These are phyloP conservation scores for Clostera curtula DNA, from an alignment of 2,888 invertebrate species.

Conservation along the genomic window DNA sequence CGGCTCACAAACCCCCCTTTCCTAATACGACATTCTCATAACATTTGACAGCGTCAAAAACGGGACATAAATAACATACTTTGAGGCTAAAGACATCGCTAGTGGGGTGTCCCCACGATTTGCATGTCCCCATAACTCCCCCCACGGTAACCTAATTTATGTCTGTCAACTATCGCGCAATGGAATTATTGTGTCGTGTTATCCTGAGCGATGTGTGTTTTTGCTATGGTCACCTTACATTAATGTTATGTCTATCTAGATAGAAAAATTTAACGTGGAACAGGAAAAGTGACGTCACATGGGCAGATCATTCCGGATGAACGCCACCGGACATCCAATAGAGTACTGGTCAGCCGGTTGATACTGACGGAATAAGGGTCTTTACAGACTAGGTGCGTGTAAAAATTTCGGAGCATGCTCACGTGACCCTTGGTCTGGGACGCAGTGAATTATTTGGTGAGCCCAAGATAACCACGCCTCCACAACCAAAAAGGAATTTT, in stretches of 20 bases:
- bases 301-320: constrained; percentile 34
- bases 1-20: not conserved
- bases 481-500: too few species aligned
- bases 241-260: not conserved
- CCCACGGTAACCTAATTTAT: constrained; percentile 22
- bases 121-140: constrained; percentile 15
- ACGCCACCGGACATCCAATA: constrained; percentile 30
- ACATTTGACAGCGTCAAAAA: constrained; percentile 29
- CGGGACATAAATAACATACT: constrained; percentile 28
- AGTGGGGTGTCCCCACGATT: constrained; percentile 14
- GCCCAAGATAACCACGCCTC: too few species aligned
- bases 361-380: constrained; percentile 24
- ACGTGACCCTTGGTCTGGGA: too few species aligned
- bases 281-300: constrained; percentile 22
- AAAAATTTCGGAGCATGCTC: too few species aligned
- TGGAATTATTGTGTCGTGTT: constrained; percentile 11
- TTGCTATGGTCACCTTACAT: constrained; percentile 2
- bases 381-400: constrained; percentile 23
- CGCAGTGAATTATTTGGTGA: too few species aligned
- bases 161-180: constrained; percentile 12
- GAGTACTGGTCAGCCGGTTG: constrained; percentile 35
- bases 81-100: constrained; percentile 22
- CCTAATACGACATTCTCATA: constrained; percentile 10
- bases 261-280: not conserved
- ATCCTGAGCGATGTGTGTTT: constrained; percentile 3